These are phyloP conservation scores for Rhadina sibilatrix DNA, from an alignment of 2,113 vertebrate species.

Conservation along the genomic window DNA sequence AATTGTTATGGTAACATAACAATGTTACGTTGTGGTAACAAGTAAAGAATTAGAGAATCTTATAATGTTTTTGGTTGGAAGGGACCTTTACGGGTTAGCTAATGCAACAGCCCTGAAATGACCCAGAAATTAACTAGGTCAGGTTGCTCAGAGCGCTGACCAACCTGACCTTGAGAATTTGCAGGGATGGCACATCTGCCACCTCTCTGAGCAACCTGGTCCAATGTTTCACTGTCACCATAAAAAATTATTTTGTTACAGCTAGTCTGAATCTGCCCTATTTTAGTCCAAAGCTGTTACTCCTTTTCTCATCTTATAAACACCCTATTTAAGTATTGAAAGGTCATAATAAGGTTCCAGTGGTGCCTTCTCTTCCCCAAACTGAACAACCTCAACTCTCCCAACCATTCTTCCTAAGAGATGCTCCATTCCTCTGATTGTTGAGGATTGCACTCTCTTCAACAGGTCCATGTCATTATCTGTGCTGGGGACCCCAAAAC, in stretches of 20 bases:
- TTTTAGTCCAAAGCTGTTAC: neutral
- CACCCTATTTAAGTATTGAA: neutral
- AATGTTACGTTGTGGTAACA: too few species aligned
- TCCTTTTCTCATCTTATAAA: neutral
- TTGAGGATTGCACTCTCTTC: too few species aligned
- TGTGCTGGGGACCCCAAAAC: neutral
- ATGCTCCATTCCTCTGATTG: neutral
- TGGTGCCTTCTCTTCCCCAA: neutral
- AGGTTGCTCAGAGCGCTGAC: neutral
- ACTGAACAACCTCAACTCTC: fast-evolving
- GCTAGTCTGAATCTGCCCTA: neutral
- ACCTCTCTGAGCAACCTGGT: neutral
- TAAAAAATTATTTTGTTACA: neutral
- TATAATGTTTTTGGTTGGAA: neutral
- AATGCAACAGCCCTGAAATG: neutral
- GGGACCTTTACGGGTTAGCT: neutral
- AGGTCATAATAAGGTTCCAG: fast-evolving
- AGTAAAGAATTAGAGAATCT: neutral
- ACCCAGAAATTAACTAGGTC: neutral
- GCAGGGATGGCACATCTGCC: neutral
- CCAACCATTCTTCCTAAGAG: neutral
- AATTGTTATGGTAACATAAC: neutral
- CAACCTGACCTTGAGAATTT: neutral
- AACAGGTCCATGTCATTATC: neutral
- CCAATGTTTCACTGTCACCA: neutral